phyloP scores from a whole-genome alignment of 2,888 invertebrate genomes.

The Sialis lutaria region DNA sequence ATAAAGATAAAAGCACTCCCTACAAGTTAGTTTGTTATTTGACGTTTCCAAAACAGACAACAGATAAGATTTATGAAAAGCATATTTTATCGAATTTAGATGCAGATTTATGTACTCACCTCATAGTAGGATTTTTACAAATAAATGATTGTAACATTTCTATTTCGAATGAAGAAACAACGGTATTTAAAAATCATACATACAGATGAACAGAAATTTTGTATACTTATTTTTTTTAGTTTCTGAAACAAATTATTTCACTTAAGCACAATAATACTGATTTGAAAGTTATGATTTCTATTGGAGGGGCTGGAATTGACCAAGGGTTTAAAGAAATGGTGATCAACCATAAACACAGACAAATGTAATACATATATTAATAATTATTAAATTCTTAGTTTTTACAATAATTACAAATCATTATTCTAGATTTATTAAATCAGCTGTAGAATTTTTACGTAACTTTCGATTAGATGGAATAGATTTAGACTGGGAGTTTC shows the following conservation, averaged over 20 bases:
- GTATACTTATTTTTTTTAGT: conserved; percentile 11
- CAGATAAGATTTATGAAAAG: conserved; percentile 17
- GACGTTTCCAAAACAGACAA: conserved; percentile 28
- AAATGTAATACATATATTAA: conserved; percentile 22
- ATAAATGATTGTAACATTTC: conserved; percentile 41
- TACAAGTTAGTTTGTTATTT: conserved; percentile 50
- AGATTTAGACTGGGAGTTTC: conserved; percentile 81
- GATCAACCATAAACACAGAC: conserved; percentile 46
- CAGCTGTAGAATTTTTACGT: conserved; percentile 30
- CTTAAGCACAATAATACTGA: conserved; percentile 41
- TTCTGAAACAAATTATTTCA: conserved; percentile 26
- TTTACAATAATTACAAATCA: neutral
- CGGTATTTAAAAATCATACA: conserved; percentile 4
- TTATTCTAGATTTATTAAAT: conserved; percentile 29
- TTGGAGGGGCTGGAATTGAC: conserved; percentile 42
- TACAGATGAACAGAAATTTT: neutral
- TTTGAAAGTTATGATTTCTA: conserved; percentile 60
- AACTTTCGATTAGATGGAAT: conserved; percentile 45
- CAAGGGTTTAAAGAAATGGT: conserved; percentile 58
- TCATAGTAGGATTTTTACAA: conserved; percentile 58
- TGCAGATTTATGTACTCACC: conserved; percentile 63
- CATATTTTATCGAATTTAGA: conserved; percentile 42
- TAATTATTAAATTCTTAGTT: neutral
- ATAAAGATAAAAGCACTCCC: conserved; percentile 6
- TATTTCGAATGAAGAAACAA: conserved; percentile 24